A percentile compares a stretch with the other conserved stretches of the same genome.
phyloP scores from a whole-genome alignment of 92 coral and sea anemone species.

The Meandrina meandrites region DNA sequence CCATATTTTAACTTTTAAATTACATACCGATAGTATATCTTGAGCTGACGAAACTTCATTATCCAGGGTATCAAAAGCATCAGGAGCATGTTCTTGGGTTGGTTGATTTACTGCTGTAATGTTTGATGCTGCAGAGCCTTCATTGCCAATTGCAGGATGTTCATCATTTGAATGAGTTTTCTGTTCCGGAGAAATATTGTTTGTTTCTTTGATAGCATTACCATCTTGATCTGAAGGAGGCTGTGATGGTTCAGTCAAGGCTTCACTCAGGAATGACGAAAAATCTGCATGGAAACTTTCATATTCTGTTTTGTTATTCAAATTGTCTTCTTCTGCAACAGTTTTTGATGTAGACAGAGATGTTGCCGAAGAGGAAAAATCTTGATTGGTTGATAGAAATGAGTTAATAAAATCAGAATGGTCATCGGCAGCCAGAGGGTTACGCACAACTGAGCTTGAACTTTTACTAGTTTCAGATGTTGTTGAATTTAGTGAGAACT shows the following conservation, averaged over 20 bases:
- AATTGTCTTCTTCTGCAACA: not conserved
- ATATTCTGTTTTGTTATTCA: slow-evolving; percentile 21
- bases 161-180: not conserved
- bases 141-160: not conserved
- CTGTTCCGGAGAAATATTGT: not conserved
- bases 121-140: not conserved
- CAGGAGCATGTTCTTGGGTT: slow-evolving; percentile 8
- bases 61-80: slow-evolving; percentile 11
- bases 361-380: slow-evolving; percentile 15
- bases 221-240: not conserved
- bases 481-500: not conserved
- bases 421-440: slow-evolving; percentile 1
- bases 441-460: not conserved
- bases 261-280: slow-evolving; percentile 30
- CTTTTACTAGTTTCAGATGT: not conserved
- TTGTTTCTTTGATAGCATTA: not conserved
- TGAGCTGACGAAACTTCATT: slow-evolving; percentile 38
- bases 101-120: slow-evolving; percentile 14
- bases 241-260: slow-evolving; percentile 1
- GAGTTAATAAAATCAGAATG: slow-evolving; percentile 35
- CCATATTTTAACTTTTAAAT: too few relatives aligned
- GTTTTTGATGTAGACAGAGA: not conserved
- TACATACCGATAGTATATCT: slow-evolving; percentile 27
- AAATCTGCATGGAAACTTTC: slow-evolving; percentile 44
- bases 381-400: slow-evolving; percentile 26